Percentiles rank a stretch among this genome's conserved stretches.
Conservation (phyloP, 2,797 vertebrate genomes). For the Antrozous pallidus region DNA sequence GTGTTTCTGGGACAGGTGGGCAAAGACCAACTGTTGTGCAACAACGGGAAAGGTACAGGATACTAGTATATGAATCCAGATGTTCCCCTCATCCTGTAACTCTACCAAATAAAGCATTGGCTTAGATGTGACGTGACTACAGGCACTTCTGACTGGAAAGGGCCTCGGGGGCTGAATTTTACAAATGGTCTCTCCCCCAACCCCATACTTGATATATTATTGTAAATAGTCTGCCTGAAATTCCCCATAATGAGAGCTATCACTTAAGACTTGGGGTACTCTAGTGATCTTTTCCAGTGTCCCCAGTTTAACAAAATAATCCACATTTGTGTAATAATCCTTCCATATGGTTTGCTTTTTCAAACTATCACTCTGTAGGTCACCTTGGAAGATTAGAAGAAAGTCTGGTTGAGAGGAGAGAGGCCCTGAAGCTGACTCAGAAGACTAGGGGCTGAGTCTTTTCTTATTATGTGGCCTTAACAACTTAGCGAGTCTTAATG, state of each 20-base stretch:
- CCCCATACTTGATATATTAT: background rate
- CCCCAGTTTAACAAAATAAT: background rate
- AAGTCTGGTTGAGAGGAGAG: background rate
- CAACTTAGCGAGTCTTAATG: background rate
- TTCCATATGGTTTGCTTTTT: background rate
- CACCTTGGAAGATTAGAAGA: background rate
- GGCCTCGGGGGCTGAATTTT: background rate
- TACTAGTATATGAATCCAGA: background rate
- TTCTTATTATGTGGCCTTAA: background rate
- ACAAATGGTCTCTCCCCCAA: no score
- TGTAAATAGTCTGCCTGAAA: background rate
- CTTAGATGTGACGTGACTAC: background rate
- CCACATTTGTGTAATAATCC: background rate
- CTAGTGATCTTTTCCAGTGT: background rate
- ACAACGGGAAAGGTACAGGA: background rate
- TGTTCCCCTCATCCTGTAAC: background rate
- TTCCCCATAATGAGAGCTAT: background rate
- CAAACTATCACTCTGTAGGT: background rate
- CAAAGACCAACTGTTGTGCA: background rate
- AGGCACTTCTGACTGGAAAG: background rate
- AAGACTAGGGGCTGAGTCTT: background rate
- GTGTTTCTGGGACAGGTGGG: background rate
- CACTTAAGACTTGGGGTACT: background rate
- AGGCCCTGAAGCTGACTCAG: background rate
- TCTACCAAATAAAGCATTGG: background rate